phyloP scores from a whole-genome alignment of 2,797 vertebrate species.

The Tokudaia muenninki region DNA sequence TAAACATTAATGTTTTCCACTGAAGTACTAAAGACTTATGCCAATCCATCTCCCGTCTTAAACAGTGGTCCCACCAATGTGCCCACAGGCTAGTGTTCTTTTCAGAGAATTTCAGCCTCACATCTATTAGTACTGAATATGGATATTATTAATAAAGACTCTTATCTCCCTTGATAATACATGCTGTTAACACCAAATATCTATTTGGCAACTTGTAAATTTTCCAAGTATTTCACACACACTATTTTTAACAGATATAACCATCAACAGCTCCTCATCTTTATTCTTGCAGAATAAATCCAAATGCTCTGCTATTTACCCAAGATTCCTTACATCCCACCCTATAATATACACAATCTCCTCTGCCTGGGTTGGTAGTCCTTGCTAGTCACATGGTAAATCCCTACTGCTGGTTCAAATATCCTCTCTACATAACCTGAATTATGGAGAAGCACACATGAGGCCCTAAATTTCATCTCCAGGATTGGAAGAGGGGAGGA shows the following conservation, averaged over 20 bases:
- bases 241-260: constrained; percentile 45
- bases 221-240: constrained; percentile 39
- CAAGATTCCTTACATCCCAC: not conserved
- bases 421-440: not conserved
- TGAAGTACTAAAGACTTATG: not conserved
- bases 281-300: constrained; percentile 53
- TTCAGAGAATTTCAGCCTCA: constrained; percentile 55
- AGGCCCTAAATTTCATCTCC: not conserved
- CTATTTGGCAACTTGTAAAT: constrained; percentile 37
- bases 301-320: not conserved
- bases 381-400: constrained; percentile 17
- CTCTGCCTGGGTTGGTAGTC: not conserved
- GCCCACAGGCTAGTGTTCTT: not conserved
- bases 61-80: not conserved
- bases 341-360: not conserved
- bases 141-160: constrained; percentile 31
- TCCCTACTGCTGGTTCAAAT: constrained; percentile 2
- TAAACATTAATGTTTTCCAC: not conserved
- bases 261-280: not conserved
- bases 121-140: not conserved
- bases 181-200: not conserved
- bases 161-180: constrained; percentile 24
- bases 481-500: not conserved
- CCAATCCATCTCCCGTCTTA: not conserved
- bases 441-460: not conserved